Base-by-base conservation (phyloP, 2,888 invertebrate species). In the Rhamnusium bicolor region DNA sequence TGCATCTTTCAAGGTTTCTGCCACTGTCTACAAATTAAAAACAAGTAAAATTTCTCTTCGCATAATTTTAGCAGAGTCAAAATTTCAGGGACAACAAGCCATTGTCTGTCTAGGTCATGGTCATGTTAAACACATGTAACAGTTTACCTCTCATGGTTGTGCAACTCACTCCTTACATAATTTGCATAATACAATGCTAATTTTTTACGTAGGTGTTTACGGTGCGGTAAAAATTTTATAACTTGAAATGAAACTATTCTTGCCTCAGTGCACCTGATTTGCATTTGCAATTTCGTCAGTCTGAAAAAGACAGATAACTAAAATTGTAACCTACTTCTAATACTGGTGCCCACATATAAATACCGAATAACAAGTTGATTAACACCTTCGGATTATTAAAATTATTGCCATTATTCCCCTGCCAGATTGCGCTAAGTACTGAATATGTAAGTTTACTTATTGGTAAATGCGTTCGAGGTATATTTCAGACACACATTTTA, bases 201-300 rank as follows among this genome's bases (percentile, higher is more conserved):
- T 67, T 67, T 32, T 67, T 67, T 24, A 56, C 24, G 67, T 67
- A 46, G 67, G 67, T 27, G 67, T 56, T 24, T 24, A 14, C 46
- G 21, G 53, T 53, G 54, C 40, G 32, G 53, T 66, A 66, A 54
- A 54, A 32, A 67, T 67, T 19, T 67, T 56, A 67, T 54, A 40
- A 56, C 67, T 40, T 29, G 54, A 67, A 67, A 67, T 67, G 27
- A 56, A 67, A 54, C 46, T 24, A 56, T 46, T 67, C 67, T 56
- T 67, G 67, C 67, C 67, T 67, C 67, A 56, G 69, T 69, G 53
- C 69, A 69, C 61, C 61, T 69, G 69, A 69, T 69, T 69, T 69
- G 61, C 69, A 69, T 69, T 66, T 40, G 51, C 32, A 12, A 19
- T 61, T 51, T 67, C 67, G 56, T 67, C 53, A 65, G 56, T 10